Evolutionary conservation across 2,113 vertebrate genomes (phyloP).

Genomic region (Syrmaticus mikado): DNA sequence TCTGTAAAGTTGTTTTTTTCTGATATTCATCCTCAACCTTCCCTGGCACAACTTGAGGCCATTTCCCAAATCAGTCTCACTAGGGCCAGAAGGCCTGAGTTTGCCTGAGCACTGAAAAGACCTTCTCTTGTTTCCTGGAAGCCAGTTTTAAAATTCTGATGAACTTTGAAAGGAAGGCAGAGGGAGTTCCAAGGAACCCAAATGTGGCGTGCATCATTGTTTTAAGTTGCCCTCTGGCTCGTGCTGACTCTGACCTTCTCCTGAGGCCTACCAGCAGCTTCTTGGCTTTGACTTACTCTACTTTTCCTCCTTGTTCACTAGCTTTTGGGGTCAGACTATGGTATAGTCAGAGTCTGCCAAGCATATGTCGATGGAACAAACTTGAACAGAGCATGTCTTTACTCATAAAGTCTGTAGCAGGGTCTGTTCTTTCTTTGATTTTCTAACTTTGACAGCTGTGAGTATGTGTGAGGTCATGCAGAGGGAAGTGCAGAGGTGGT

Average conservation of each 20-base stretch:
- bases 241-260: neutral
- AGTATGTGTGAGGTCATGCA: neutral
- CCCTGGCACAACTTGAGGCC: no score
- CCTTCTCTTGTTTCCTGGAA: neutral
- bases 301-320: neutral
- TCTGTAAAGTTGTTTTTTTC: no score
- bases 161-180: neutral
- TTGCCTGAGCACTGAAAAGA: neutral
- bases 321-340: neutral
- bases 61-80: neutral
- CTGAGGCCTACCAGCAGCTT: neutral
- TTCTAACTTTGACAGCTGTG: neutral
- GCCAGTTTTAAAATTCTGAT: neutral
- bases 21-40: no score
- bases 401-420: neutral
- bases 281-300: neutral
- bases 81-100: neutral
- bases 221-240: neutral
- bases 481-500: neutral
- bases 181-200: neutral
- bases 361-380: neutral
- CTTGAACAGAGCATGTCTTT: neutral
- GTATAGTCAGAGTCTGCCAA: neutral
- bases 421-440: neutral
- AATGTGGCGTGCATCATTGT: neutral